Conservation (phyloP, 2,888 invertebrate species). For the Drosophila cracens region DNA sequence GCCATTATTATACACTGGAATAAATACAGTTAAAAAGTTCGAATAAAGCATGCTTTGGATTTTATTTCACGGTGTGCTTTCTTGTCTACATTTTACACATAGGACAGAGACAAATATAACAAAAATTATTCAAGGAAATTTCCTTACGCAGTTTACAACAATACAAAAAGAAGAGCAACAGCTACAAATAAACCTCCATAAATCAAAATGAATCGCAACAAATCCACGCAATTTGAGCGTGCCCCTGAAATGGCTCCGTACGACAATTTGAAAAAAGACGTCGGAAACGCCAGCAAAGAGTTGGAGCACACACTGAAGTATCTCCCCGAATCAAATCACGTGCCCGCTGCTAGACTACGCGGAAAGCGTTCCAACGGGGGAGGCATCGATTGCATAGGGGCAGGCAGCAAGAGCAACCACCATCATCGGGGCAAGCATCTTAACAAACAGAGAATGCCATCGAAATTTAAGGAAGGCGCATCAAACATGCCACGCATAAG, state of each 20-base stretch:
- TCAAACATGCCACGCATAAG: constrained; percentile 1
- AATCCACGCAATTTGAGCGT: constrained; percentile 17
- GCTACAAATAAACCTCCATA: too few relatives aligned
- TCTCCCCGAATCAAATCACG: constrained; percentile 29
- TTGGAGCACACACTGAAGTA: constrained; percentile 43
- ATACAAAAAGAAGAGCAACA: constrained; percentile 42
- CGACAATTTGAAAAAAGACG: constrained; percentile 17
- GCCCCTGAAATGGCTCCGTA: constrained; percentile 10
- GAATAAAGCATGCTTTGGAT: constrained; percentile 23
- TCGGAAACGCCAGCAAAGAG: constrained; percentile 25
- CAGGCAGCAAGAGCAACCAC: background rate
- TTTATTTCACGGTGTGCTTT: constrained; percentile 3
- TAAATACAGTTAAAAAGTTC: background rate
- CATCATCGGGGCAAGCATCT: background rate
- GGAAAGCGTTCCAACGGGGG: background rate
- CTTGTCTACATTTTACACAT: constrained; percentile 24
- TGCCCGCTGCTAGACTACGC: too few relatives aligned
- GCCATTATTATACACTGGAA: constrained; percentile 20
- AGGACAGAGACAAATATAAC: background rate
- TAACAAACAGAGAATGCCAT: background rate
- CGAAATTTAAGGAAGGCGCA: constrained; percentile 19
- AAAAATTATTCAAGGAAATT: constrained; percentile 2
- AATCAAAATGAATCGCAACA: background rate
- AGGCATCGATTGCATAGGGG: background rate
- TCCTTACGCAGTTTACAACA: constrained; percentile 18